These are phyloP conservation scores for Luffia ferchaultella DNA, from an alignment of 2,888 invertebrate genomes.

Conservation along the genomic window DNA sequence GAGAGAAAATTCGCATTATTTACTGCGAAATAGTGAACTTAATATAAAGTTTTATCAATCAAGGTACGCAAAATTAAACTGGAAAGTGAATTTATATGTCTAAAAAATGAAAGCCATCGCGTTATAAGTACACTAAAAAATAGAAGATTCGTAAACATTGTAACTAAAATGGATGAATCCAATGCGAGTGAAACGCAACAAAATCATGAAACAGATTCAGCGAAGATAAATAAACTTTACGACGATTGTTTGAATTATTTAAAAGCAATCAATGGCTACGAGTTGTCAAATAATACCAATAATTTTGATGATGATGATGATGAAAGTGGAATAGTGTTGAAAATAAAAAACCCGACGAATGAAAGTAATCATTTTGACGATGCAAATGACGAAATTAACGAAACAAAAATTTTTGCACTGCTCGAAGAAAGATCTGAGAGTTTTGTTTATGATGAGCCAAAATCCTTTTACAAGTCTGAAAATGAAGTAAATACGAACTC, in stretches of 20 bases:
- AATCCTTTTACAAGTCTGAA: conserved; percentile 29
- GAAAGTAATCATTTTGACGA: conserved; percentile 3
- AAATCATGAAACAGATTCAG: conserved; percentile 27
- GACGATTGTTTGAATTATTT: conserved; percentile 49
- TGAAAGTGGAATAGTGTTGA: conserved; percentile 2
- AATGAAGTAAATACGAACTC: conserved; percentile 23
- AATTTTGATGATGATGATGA: conserved; percentile 10
- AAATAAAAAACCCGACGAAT: not conserved
- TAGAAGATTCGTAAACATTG: not conserved
- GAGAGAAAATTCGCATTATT: too few species aligned
- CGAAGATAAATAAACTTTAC: conserved; percentile 41
- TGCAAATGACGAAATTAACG: conserved; percentile 6
- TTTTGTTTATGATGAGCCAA: conserved; percentile 14
- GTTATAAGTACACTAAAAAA: not conserved
- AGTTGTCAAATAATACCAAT: conserved; percentile 14
- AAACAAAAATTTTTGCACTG: conserved; percentile 21
- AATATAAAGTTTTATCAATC: too few species aligned
- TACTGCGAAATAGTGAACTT: too few species aligned
- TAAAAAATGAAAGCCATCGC: too few species aligned
- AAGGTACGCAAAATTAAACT: too few species aligned
- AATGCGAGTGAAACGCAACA: conserved; percentile 2
- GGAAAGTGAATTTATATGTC: too few species aligned
- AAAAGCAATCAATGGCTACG: conserved; percentile 10
- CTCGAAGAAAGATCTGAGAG: conserved; percentile 8
- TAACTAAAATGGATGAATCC: not conserved